Evolutionary conservation across 2,113 vertebrate genomes (phyloP), one percentile per base, ranked within the genome.

Genomic region (Rhabdornis inornatus): DNA sequence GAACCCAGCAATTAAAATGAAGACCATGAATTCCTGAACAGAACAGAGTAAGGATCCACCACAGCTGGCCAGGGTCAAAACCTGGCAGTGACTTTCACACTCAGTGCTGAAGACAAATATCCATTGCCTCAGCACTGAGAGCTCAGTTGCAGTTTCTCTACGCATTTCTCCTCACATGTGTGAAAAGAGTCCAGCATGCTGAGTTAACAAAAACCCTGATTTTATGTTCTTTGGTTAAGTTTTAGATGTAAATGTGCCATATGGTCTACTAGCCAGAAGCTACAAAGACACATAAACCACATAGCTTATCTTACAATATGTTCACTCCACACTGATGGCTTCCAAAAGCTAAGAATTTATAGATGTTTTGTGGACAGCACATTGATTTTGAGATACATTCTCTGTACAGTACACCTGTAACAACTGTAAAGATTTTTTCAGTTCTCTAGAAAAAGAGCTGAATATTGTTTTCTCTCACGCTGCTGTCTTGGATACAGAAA

Each of bases 401-500:
- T 63, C 6, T 56, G 3, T 60, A 68, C 2, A 12, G 69, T 33
- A 22, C 21, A 52, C 6, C 5, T 63, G 22, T 49, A 69, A 72
- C 0, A 0, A 75, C 72, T 27, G 4, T 28, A 71, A 78, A 68
- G n/a, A 31, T 9, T 11, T 30, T 40, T 66, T 70, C 39, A 35
- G n/a, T 50, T 89, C 70, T 87, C 53, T 79, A 42, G 49, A 19
- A 56, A 85, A 82, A 76, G 11, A 90, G 15, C 5, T 35, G 9
- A 91, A 61, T 69, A 39, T 65, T 23, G 16, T 65, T 55, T 22
- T 39, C 31, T 85, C n/a, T 83, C 50, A 25, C 33, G 45, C 18
- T 45, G 33, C 66, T 90, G 5, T 57, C 82, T 87, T 65, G 35
- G 61, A 80, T 91, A 87, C 22, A 81, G 75, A 82, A 92, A 64